A percentile compares a stretch with the other conserved stretches of the same genome.
phyloP scores from a whole-genome alignment of 2,797 vertebrate genomes.

The Pampus argenteus region DNA sequence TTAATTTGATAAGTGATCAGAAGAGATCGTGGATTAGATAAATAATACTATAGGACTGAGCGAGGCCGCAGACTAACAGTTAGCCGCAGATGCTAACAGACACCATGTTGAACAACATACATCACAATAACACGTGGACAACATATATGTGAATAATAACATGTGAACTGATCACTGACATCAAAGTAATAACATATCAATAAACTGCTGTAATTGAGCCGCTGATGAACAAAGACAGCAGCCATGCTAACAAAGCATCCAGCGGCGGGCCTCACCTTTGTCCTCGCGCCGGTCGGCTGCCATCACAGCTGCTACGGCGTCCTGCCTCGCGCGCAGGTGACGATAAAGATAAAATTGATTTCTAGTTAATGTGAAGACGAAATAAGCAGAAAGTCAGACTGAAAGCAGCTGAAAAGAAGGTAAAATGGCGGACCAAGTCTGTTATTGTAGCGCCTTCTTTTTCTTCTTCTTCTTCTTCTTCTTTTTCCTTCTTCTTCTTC shows the following conservation, averaged over 20 bases:
- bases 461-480: background rate
- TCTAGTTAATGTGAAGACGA: background rate
- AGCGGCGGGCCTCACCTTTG: constrained; percentile 83
- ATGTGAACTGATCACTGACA: background rate
- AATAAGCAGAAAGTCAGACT: background rate
- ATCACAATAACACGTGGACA: background rate
- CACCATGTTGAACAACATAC: background rate
- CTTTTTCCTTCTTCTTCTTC: constrained; percentile 12
- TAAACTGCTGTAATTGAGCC: background rate
- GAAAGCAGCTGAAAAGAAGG: accelerated
- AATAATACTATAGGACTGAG: background rate
- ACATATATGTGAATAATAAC: too few species aligned
- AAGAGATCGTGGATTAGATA: too few species aligned
- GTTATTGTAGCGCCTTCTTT: constrained; percentile 1
- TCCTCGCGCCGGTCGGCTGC: constrained; percentile 92
- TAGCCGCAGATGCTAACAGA: background rate
- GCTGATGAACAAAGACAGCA: constrained; percentile 42
- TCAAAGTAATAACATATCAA: background rate
- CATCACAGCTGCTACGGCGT: constrained; percentile 78
- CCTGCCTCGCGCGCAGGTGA: constrained; percentile 1
- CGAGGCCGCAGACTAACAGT: background rate
- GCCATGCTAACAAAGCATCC: constrained; percentile 26
- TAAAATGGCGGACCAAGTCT: constrained; percentile 40
- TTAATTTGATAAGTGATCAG: too few species aligned
- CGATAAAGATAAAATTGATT: accelerated